Base-by-base conservation (phyloP, 2,797 vertebrate genomes). In the Pipistrellus kuhlii region DNA sequence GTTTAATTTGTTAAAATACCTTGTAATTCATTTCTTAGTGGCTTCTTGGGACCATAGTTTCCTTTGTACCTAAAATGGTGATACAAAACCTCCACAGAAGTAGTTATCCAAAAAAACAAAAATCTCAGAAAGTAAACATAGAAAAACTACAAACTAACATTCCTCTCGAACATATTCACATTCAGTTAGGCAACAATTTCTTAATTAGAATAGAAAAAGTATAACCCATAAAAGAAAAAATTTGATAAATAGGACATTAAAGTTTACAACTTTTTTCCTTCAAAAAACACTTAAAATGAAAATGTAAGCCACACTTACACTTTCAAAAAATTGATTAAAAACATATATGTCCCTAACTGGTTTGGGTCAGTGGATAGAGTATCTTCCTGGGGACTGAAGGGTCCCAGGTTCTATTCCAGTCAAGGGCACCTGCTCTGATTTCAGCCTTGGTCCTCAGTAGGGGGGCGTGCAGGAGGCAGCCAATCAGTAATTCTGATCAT, bases 21-120 rank as follows among this genome's bases (percentile, higher is more conserved):
- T 72, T 93, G 25, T 88, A 83, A 46, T 77, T 72, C 46, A 72
- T 88, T 64, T 69, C 35, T 81, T 94, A 48, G 20, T 92, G 62
- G 13, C 38, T 88, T 81, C 69, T 94, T 89, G 20, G 20, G 8
- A 55, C 35, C 32, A 1, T 71, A 73, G 30, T 71, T 23, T 21
- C 38, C 62, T 78, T 44, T 86, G 64, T 86, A 57, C 64, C 53
- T 86, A 68, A 76, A 83, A 86, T 77, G 18, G 17, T 88, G 8
- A 30, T 87, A 87, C n/a, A 62, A 62, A 91, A n/a, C 55, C 10
- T 59, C n/a, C 76, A 76, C 8, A 83, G 71, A 91, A 62, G 76
- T 84, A 55, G 38, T 86, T 73, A 64, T 25, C 55, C 10, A 57
- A 41, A 89, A 53, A 55, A 78, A 68, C 25, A 64, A 81, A 81